These are phyloP conservation scores for Microplitis mediator DNA, from an alignment of 1,140 invertebrate genomes.

Conservation along the genomic window DNA sequence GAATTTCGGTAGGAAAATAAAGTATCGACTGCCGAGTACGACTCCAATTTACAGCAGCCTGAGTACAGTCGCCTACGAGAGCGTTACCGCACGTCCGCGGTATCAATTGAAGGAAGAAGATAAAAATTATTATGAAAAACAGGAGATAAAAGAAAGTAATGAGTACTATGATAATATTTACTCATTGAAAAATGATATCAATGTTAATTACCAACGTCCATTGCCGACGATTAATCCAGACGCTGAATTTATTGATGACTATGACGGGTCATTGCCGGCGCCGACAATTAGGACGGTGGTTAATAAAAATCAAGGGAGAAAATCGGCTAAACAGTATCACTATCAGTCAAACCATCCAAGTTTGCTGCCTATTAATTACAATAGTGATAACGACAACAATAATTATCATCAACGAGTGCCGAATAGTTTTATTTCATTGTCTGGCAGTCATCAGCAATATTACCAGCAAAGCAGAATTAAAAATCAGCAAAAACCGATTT, in stretches of 20 bases:
- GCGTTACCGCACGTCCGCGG: conserved; percentile 53
- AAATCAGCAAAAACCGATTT: conserved; percentile 43
- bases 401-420: conserved; percentile 6
- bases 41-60: conserved; percentile 62
- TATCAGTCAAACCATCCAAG: neutral
- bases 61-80: conserved; percentile 42
- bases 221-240: conserved; percentile 70
- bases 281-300: too few relatives aligned
- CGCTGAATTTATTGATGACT: conserved; percentile 67
- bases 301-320: conserved; percentile 24
- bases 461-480: neutral
- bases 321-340: neutral
- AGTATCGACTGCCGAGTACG: conserved; percentile 60
- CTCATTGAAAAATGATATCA: conserved; percentile 66
- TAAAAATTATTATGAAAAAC: conserved; percentile 45
- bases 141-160: conserved; percentile 40
- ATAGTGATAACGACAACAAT: conserved; percentile 33
- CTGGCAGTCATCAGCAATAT: conserved; percentile 23
- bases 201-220: conserved; percentile 68
- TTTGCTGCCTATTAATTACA: conserved; percentile 33
- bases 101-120: conserved; percentile 39
- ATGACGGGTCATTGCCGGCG: neutral
- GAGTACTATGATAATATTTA: conserved; percentile 56
- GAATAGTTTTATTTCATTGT: conserved; percentile 37
- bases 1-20: conserved; percentile 74